These are phyloP conservation scores for Ceuthmochares aereus DNA, from an alignment of 2,113 vertebrate species.

Conservation along the genomic window DNA sequence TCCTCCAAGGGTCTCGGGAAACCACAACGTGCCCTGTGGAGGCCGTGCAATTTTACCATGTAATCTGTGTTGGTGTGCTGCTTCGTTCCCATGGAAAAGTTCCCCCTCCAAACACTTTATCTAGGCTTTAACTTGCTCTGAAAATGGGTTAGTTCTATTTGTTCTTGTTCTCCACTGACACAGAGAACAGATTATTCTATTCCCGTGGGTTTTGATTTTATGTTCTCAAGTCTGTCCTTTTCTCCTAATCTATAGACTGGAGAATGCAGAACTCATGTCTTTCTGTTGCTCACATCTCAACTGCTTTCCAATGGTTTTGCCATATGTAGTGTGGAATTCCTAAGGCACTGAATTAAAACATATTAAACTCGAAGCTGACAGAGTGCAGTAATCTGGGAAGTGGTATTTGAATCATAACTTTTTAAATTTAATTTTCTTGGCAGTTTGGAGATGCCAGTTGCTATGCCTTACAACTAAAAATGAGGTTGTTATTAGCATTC, in stretches of 20 bases:
- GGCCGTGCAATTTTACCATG: neutral
- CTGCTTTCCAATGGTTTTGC: neutral
- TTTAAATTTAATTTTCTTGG: neutral
- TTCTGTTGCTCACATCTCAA: neutral
- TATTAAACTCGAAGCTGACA: neutral
- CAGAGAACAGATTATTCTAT: neutral
- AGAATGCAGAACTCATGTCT: neutral
- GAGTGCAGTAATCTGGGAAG: neutral
- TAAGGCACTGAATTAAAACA: neutral
- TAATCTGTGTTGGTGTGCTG: neutral
- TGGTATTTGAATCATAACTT: neutral
- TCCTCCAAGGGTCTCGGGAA: neutral
- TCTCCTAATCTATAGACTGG: neutral
- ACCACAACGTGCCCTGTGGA: neutral
- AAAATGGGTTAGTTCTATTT: neutral
- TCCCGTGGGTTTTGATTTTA: neutral
- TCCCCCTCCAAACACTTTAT: neutral
- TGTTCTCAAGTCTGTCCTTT: neutral
- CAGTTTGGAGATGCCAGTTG: neutral
- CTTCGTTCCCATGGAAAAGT: neutral
- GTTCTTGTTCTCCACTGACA: neutral
- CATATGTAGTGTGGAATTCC: neutral
- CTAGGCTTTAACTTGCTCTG: neutral
- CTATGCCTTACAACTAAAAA: neutral
- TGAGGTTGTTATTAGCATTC: neutral